A percentile compares a stretch with the other conserved stretches of the same genome.
Conservation (phyloP, 2,797 vertebrate species). For the Peromyscus melanophrys region DNA sequence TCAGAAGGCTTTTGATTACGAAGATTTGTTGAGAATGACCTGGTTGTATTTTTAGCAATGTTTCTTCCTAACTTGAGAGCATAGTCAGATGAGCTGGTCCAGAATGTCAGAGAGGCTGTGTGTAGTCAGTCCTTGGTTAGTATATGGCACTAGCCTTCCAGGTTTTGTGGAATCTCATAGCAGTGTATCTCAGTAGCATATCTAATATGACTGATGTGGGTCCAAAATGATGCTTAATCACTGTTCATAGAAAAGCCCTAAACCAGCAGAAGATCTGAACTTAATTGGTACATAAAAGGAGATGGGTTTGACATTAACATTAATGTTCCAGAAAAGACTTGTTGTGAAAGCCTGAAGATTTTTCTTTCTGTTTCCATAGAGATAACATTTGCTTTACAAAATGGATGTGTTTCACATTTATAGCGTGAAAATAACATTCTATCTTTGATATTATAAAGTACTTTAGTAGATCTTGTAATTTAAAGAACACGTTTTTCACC, state of each 20-base stretch:
- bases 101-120: neutral
- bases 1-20: neutral
- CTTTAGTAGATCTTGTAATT: neutral
- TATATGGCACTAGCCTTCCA: no score
- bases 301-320: neutral
- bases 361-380: slow-evolving; percentile 35
- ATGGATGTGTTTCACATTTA: neutral
- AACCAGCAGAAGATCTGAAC: neutral
- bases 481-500: neutral
- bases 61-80: neutral
- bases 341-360: neutral
- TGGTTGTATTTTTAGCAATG: neutral
- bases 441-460: slow-evolving; percentile 11
- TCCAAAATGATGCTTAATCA: neutral
- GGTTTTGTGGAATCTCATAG: neutral
- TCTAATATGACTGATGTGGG: neutral
- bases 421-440: neutral
- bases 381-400: neutral
- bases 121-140: neutral
- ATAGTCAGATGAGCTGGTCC: neutral
- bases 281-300: neutral
- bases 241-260: neutral
- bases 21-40: neutral
- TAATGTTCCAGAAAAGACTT: slow-evolving; percentile 15
- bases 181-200: neutral